Evolutionary conservation across 1,140 invertebrate species (phyloP).

Genomic region (Elymnias hypermnestra): DNA sequence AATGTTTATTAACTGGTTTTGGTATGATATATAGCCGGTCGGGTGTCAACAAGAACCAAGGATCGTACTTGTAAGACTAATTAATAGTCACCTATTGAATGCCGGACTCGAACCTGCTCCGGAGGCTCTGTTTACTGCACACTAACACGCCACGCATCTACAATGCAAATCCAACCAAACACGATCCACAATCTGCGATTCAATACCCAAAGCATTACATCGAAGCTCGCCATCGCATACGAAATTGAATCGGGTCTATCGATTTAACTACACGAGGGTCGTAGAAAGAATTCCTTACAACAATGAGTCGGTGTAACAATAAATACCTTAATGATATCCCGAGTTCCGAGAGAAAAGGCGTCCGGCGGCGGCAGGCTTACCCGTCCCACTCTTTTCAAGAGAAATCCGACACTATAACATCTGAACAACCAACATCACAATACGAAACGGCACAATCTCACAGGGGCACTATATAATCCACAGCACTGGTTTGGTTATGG

Average conservation of each 20-base stretch:
- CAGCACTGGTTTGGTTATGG: slow-evolving; percentile 63
- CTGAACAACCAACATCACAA: slow-evolving; percentile 62
- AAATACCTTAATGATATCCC: slow-evolving; percentile 76
- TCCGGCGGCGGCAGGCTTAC: slow-evolving; percentile 55
- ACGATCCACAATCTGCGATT: slow-evolving; percentile 45
- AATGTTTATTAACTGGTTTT: no score
- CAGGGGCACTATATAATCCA: slow-evolving; percentile 58
- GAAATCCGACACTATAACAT: slow-evolving; percentile 63
- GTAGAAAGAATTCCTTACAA: slow-evolving; percentile 69
- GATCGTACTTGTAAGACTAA: no score
- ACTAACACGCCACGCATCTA: slow-evolving; percentile 52
- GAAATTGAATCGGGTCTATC: slow-evolving; percentile 51
- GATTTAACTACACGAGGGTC: slow-evolving; percentile 62
- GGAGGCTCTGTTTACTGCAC: slow-evolving; percentile 34
- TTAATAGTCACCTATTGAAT: slow-evolving; percentile 56
- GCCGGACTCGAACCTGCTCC: slow-evolving; percentile 39
- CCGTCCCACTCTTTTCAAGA: slow-evolving; percentile 61
- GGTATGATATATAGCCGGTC: no score
- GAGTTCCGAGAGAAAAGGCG: slow-evolving; percentile 67
- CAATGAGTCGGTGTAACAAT: slow-evolving; percentile 72
- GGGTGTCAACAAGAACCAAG: no score
- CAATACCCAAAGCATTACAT: slow-evolving; percentile 44
- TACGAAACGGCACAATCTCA: slow-evolving; percentile 62
- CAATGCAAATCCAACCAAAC: slow-evolving; percentile 58
- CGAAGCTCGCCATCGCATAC: slow-evolving; percentile 33